Conservation (phyloP, 1,140 invertebrate genomes). For the Sinella curviseta region DNA sequence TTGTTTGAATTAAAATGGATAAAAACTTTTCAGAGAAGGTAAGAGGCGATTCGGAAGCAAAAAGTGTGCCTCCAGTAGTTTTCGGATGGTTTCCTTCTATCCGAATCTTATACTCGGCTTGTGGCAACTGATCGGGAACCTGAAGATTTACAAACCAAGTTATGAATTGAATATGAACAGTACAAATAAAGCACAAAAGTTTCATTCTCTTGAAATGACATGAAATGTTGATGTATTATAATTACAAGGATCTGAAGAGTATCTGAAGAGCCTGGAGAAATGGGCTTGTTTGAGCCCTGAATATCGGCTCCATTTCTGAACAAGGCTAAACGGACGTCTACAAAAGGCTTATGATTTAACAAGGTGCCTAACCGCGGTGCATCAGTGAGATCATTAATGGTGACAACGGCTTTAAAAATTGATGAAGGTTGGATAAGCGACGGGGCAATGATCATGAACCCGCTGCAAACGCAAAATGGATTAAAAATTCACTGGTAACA, state of each 20-base stretch:
- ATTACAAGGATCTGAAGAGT: constrained; percentile 53
- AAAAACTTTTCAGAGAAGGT: constrained; percentile 57
- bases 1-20: constrained; percentile 58
- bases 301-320: constrained; percentile 54
- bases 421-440: constrained; percentile 54
- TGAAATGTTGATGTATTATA: too few relatives aligned
- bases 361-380: constrained; percentile 35
- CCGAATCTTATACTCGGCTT: constrained; percentile 54
- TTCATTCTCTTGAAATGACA: too few relatives aligned
- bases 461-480: constrained; percentile 46
- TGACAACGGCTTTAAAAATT: constrained; percentile 53
- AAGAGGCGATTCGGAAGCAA: constrained; percentile 53
- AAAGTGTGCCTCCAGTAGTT: constrained; percentile 55
- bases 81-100: constrained; percentile 55
- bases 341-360: background rate
- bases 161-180: too few relatives aligned
- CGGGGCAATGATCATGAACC: constrained; percentile 54
- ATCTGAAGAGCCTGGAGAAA: constrained; percentile 51
- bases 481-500: background rate
- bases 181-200: too few relatives aligned
- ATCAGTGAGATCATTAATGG: constrained; percentile 46
- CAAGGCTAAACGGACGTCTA: constrained; percentile 53
- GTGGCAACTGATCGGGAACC: constrained; percentile 52
- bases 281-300: constrained; percentile 47
- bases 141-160: too few relatives aligned